These are phyloP conservation scores for Drosophila gaucha DNA, from an alignment of 2,888 invertebrate genomes.

Conservation along the genomic window DNA sequence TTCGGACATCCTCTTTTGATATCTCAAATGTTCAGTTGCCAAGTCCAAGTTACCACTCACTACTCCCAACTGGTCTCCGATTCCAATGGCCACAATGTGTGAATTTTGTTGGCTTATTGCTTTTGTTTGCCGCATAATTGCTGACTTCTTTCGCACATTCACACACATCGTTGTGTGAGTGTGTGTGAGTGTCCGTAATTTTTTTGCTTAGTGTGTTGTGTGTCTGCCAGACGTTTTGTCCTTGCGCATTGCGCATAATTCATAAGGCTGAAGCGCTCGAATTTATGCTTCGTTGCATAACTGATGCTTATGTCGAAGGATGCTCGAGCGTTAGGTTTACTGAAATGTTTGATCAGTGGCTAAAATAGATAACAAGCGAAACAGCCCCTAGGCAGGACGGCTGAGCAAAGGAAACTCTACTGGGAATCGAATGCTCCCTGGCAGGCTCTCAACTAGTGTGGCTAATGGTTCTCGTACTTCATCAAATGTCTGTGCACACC, in stretches of 20 bases:
- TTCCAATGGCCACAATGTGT: constrained; percentile 69
- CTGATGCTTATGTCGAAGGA: constrained; percentile 32
- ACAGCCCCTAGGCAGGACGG: constrained; percentile 9
- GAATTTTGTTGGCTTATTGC: constrained; percentile 80
- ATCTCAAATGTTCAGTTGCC: constrained; percentile 74
- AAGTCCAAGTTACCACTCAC: constrained; percentile 27
- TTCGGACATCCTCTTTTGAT: constrained; percentile 53
- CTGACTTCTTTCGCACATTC: constrained; percentile 77
- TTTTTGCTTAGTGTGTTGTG: constrained; percentile 8
- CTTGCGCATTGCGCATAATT: constrained; percentile 72
- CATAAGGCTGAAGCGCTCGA: constrained; percentile 53
- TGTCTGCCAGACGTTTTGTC: constrained; percentile 56
- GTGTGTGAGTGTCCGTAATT: constrained; percentile 11
- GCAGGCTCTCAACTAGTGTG: background rate
- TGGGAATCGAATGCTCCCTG: background rate
- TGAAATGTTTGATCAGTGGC: constrained; percentile 55
- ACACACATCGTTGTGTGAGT: constrained; percentile 53
- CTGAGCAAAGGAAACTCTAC: background rate
- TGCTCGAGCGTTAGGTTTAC: constrained; percentile 2
- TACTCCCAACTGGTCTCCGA: constrained; percentile 15
- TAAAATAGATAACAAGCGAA: constrained; percentile 59
- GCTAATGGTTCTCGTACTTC: background rate
- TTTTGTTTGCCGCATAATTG: constrained; percentile 80
- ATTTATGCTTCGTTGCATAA: constrained; percentile 75
- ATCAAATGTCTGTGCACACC: background rate